Percentiles rank a stretch among this genome's conserved stretches.
phyloP scores from a whole-genome alignment of 2,113 vertebrate species.

The Poeciliopsis prolifica region DNA sequence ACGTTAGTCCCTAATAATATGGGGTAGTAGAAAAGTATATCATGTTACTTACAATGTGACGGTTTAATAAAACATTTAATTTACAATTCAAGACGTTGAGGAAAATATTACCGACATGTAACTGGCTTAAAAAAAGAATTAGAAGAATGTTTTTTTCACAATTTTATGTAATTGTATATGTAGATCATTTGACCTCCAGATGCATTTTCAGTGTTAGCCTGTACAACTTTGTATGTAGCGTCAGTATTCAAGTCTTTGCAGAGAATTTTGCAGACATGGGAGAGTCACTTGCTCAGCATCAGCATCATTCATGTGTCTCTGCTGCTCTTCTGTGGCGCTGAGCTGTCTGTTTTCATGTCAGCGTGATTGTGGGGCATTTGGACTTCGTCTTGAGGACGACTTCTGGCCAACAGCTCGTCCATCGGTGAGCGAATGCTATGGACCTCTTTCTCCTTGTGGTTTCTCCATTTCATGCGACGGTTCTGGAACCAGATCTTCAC shows the following conservation, averaged over 20 bases:
- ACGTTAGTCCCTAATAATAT: background rate
- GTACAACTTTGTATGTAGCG: conserved; percentile 6
- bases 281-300: conserved; percentile 27
- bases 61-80: conserved; percentile 56
- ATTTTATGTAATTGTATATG: conserved; percentile 9
- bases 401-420: conserved; percentile 73
- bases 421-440: conserved; percentile 66
- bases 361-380: conserved; percentile 33
- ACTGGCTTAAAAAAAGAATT: conserved; percentile 9
- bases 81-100: conserved; percentile 51
- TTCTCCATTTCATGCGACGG: conserved; percentile 98
- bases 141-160: conserved; percentile 7
- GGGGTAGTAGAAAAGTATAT: background rate
- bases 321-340: conserved; percentile 30
- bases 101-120: conserved; percentile 61
- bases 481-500: conserved; percentile 99
- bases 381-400: conserved; percentile 62
- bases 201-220: conserved; percentile 33
- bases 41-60: background rate
- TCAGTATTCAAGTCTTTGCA: conserved; percentile 11
- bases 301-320: conserved; percentile 39
- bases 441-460: conserved; percentile 94
- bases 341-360: conserved; percentile 33
- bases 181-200: conserved; percentile 14
- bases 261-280: conserved; percentile 9